phyloP scores from a whole-genome alignment of 1,140 invertebrate genomes.

The Melitaea cinxia region DNA sequence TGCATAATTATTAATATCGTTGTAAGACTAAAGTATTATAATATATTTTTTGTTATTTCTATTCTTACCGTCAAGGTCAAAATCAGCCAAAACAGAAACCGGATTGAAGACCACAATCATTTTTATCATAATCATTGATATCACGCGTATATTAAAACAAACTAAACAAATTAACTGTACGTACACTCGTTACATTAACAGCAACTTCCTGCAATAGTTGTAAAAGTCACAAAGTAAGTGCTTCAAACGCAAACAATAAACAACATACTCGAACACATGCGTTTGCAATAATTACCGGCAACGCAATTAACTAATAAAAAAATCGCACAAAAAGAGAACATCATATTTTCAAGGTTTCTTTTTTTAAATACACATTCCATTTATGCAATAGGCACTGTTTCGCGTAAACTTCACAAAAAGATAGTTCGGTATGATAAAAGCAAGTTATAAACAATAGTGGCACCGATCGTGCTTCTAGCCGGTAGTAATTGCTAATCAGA shows the following conservation, averaged over 20 bases:
- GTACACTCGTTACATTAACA: conserved; percentile 39
- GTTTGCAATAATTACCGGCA: conserved; percentile 51
- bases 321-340: conserved; percentile 53
- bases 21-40: too few species aligned
- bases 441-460: conserved; percentile 44
- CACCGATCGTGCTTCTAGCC: conserved; percentile 53
- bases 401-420: conserved; percentile 52
- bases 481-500: conserved; percentile 62
- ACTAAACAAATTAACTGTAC: conserved; percentile 29
- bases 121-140: conserved; percentile 56
- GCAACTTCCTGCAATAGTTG: conserved; percentile 58
- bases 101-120: conserved; percentile 62
- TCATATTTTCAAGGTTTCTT: conserved; percentile 56
- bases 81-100: conserved; percentile 62
- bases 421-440: conserved; percentile 35
- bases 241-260: conserved; percentile 41
- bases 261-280: conserved; percentile 46
- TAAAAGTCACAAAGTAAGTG: conserved; percentile 44
- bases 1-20: not conserved
- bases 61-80: conserved; percentile 67
- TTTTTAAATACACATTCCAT: conserved; percentile 75
- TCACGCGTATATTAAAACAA: conserved; percentile 43
- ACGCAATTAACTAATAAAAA: conserved; percentile 45
- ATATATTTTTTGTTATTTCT: conserved; percentile 32
- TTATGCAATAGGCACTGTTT: conserved; percentile 51